Base-by-base conservation (phyloP, 2,797 vertebrate species). In the Enteromius viviparus region DNA sequence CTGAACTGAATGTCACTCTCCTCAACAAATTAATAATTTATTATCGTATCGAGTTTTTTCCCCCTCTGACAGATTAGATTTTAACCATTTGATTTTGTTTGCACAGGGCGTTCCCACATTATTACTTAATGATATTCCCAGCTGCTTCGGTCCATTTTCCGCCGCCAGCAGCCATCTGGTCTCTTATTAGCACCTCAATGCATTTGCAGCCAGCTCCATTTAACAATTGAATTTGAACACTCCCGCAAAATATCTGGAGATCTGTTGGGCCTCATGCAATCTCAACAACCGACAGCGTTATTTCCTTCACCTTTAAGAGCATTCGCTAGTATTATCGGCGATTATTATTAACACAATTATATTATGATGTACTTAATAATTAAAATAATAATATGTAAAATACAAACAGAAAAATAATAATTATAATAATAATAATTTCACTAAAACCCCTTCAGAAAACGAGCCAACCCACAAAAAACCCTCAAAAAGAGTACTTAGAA, bases 161-260 rank as follows among this genome's bases (percentile, higher is more conserved):
- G 92, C 92, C 93, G 95, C 94, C 93, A 95, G 90, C 91, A 93
- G 94, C 96, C 96, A 96, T 96, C 96, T 95, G 94, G 94, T 95
- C 92, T 93, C 93, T 96, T 95, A 94, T 95, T 96, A 96, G 96
- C 95, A 96, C 94, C 94, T 94, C 93, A 94, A 97, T 96, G 94
- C 94, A 90, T 93, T 95, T 92, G 91, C 93, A 91, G 94, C 92
- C 94, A 93, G 92, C 90, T 89, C 90, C 93, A 91, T 92, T 92
- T 93, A 93, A 87, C 89, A 87, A 87, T 60, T 83, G 49, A 74
- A 93, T 92, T 91, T 90, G 91, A 93, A 93, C 94, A 91, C 81
- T 82, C 47, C 10, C 47, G 62, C 71, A 45, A 68, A 76, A 76
- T 68, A 68, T 76, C 55, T 68, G 26, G 9, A 45, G 71, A 82